Base-by-base conservation (phyloP, 1,140 invertebrate genomes). In the Arion vulgaris region DNA sequence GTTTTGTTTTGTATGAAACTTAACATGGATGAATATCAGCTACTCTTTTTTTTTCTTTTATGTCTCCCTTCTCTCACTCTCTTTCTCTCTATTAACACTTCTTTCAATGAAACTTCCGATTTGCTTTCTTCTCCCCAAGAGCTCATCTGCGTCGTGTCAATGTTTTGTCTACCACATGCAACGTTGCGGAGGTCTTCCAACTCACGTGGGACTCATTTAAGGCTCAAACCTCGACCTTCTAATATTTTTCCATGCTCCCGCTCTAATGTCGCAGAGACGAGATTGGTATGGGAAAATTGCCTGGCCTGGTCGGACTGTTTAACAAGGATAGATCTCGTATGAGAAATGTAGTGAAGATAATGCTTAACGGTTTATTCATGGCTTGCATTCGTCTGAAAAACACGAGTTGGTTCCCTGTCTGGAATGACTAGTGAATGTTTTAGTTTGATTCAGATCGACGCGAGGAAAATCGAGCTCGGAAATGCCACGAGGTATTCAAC, bases 121-220 rank as follows among this genome's bases (percentile, higher is more conserved):
- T n/a, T 36, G 19, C 28, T 57, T 32, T 57, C 15, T 53, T 36
- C 45, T 53, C 45, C 45, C 41, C 49, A n/a, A 49, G 41, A 34
- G 32, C 36, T 53, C 45, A 49, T 76, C 28, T 57, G 32, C 39
- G 9, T 1, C 74, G 34, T 28, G 19, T 76, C 53, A 39, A 23
- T 45, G 53, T 49, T 38, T 38, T 78, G 76, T 11, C 57, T 38
- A 68, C 32, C 76, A 78, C 76, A 78, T 78, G 76, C 57, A 78
- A 78, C 76, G 62, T 78, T 78, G 76, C 57, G 76, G 76, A 66
- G 76, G 76, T 62, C 73, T 75, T 19, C 53, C 39, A n/a, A 0
- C 1, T n/a, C 76, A 78, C 51, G 76, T 78, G 76, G 76, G 76
- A 66, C 76, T 78, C 76, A 78, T 78, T 78, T 78, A 36, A 26